Conservation (phyloP, 1,140 invertebrate species). For the Sarcophaga peregrina region DNA sequence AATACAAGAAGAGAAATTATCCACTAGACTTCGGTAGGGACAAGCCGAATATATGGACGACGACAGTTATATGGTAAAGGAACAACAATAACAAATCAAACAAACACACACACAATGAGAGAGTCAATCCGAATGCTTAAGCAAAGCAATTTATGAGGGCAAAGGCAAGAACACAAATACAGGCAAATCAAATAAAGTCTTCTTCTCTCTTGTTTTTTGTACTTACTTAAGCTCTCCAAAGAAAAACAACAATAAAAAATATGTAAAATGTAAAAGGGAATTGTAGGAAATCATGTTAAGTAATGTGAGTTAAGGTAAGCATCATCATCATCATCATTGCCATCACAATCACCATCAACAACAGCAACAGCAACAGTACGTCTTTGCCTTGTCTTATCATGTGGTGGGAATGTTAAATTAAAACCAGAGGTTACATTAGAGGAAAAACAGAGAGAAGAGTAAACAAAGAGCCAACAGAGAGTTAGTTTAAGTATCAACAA, state of each 20-base stretch:
- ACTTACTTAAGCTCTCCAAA: not conserved
- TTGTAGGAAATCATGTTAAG: slow-evolving; percentile 29
- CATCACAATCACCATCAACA: too few species aligned
- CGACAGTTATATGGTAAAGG: not conserved
- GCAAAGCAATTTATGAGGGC: not conserved
- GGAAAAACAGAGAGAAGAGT: not conserved
- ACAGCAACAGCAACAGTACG: too few species aligned
- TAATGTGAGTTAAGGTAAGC: not conserved
- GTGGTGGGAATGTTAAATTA: slow-evolving; percentile 24
- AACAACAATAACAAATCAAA: not conserved
- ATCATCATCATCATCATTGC: too few species aligned
- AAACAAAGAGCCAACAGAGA: not conserved
- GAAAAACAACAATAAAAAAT: not conserved
- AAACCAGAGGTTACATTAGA: not conserved
- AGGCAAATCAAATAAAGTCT: not conserved
- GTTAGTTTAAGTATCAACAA: not conserved
- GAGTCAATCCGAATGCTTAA: not conserved
- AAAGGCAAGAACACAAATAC: not conserved
- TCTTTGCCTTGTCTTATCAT: not conserved
- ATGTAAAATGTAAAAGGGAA: slow-evolving; percentile 4
- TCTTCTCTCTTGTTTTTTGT: too few species aligned
- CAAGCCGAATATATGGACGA: not conserved
- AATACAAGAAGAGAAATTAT: not conserved
- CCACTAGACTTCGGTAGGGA: not conserved
- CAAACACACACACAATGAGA: not conserved